These are phyloP conservation scores for Otolemur crassicaudatus DNA, from an alignment of 2,797 vertebrate species.

Conservation along the genomic window DNA sequence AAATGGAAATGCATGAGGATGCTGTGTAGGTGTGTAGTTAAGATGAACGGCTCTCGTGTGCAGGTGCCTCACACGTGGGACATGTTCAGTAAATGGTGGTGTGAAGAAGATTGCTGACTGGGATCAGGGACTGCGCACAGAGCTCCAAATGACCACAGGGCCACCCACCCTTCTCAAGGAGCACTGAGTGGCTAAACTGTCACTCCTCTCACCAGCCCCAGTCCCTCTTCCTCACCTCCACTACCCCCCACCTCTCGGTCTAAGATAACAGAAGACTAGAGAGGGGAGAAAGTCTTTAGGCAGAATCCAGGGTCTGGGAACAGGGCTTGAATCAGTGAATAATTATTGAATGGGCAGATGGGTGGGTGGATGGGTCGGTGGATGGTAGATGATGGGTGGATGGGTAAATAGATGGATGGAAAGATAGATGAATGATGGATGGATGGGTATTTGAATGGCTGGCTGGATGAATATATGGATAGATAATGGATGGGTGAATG, in stretches of 20 bases:
- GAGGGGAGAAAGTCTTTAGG: neutral
- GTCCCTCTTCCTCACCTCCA: neutral
- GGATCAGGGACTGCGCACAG: neutral
- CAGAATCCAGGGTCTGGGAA: neutral
- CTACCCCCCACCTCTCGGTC: neutral
- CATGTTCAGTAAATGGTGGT: rapidly evolving
- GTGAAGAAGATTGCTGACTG: neutral
- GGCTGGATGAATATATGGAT: neutral
- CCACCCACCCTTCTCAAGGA: neutral
- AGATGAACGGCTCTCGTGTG: rapidly evolving
- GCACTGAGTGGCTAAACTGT: neutral
- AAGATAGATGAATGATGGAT: neutral
- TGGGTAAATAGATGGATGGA: no score
- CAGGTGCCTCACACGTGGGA: neutral
- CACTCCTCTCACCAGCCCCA: no score
- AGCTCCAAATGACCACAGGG: neutral
- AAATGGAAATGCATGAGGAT: neutral
- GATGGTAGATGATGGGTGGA: neutral
- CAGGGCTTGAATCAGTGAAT: neutral
- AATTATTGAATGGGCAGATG: neutral
- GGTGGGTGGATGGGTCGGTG: no score
- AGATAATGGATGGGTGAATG: neutral
- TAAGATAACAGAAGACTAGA: neutral
- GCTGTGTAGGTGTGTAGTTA: rapidly evolving
- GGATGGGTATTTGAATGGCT: neutral